Percentiles rank a stretch among this genome's conserved stretches.
Evolutionary conservation across 2,113 vertebrate genomes (phyloP).

Genomic region (Lichenostomus cassidix): DNA sequence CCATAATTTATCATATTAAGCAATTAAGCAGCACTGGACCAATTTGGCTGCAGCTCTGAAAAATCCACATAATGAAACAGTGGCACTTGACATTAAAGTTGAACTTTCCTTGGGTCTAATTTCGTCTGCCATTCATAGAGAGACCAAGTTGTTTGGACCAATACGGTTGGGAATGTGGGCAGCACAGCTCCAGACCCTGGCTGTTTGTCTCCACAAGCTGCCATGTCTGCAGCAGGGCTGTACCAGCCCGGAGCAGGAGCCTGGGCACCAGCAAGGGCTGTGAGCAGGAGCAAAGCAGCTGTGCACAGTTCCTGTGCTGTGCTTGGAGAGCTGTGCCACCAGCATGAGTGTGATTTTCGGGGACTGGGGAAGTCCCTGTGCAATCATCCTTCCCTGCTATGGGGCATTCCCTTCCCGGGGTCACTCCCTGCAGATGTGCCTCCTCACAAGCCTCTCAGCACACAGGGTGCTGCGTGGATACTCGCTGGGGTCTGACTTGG

Average conservation of each 20-base stretch:
- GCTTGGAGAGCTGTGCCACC: not conserved
- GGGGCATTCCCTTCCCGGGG: not conserved
- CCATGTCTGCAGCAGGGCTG: not conserved
- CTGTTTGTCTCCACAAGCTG: not conserved
- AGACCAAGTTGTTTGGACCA: not conserved
- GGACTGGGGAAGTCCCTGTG: not conserved
- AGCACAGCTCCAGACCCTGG: accelerated
- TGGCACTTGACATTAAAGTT: conserved; percentile 7
- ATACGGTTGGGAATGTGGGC: accelerated
- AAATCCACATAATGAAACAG: not conserved
- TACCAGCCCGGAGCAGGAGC: accelerated
- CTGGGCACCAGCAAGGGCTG: too few species aligned
- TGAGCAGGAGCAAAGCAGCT: not conserved
- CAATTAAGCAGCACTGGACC: conserved; percentile 10
- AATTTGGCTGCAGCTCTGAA: conserved; percentile 29
- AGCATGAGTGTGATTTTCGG: accelerated
- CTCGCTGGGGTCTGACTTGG: not conserved
- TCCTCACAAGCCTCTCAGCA: not conserved
- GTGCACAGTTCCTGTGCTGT: accelerated
- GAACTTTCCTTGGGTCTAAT: not conserved
- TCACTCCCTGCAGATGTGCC: not conserved
- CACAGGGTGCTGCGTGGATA: accelerated
- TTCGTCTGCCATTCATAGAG: not conserved
- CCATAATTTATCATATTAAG: conserved; percentile 21
- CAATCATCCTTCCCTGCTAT: not conserved